phyloP scores from a whole-genome alignment of 2,888 invertebrate genomes.

The Lepas anatifera region DNA sequence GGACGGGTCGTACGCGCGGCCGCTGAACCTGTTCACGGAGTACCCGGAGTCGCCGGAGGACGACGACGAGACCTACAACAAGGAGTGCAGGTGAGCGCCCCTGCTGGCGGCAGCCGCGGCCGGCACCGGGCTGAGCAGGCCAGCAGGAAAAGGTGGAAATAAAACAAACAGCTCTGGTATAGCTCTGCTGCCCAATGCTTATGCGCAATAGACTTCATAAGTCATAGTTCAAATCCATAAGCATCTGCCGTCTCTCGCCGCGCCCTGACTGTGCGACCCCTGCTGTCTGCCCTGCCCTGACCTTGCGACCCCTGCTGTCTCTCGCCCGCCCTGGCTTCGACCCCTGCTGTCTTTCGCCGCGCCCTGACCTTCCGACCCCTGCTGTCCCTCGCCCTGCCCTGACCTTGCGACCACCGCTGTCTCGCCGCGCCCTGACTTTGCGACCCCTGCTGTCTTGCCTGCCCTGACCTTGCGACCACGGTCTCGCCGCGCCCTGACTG shows the following conservation, averaged over 20 bases:
- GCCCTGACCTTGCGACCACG: too few relatives aligned
- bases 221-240: too few relatives aligned
- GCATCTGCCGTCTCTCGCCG: not conserved
- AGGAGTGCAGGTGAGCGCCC: not conserved
- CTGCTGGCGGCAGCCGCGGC: not conserved
- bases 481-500: too few relatives aligned
- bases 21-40: conserved; percentile 3
- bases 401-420: too few relatives aligned
- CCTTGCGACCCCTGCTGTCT: not conserved
- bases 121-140: not conserved
- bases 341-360: too few relatives aligned
- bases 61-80: conserved; percentile 6
- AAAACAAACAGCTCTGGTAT: not conserved
- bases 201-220: too few relatives aligned
- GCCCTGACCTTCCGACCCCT: too few relatives aligned
- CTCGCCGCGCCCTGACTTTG: too few relatives aligned
- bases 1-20: conserved; percentile 7
- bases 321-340: too few relatives aligned
- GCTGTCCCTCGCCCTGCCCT: too few relatives aligned
- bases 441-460: too few relatives aligned
- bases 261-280: not conserved
- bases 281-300: not conserved
- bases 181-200: not conserved
- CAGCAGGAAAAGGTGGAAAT: not conserved
- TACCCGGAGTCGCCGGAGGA: not conserved